Evolutionary conservation across 2,113 vertebrate species (phyloP), one percentile per base, ranked within the genome.

Genomic region (Pteronura brasiliensis): DNA sequence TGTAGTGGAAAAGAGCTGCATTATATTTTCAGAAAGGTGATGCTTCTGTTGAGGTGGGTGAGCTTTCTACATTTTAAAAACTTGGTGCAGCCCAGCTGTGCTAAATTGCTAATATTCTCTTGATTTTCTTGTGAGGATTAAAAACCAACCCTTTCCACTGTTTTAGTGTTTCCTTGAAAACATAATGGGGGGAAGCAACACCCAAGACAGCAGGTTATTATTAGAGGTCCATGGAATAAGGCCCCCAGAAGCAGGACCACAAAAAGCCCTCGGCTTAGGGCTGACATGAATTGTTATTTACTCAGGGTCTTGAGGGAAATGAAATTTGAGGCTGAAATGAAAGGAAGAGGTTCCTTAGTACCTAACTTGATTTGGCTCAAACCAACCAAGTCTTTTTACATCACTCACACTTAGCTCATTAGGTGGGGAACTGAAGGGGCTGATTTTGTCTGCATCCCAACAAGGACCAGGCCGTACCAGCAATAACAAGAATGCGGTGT

Each of bases 11-110:
- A 97, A 94, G 88, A 97, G 84, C 94, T 94, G 57, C n/a, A 18
- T 88, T 94, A 1, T 94, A 69, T 92, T 96, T 97, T 94, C 94
- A 96, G 90, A 95, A 93, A 97, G 90, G 85, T 94, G 94, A 90
- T 4, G 36, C 81, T 95, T 96, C 86, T 88, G 25, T 79, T 80
- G 67, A 91, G 44, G 59, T 29, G 27, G 52, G 69, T 74, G 69
- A 95, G 74, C 90, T 31, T 65, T 90, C 93, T 90, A 63, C 69
- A 76, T 94, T 93, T 96, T 90, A 94, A 94, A 92, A 95, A 31
- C 67, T 63, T 79, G 74, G 82, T 4, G 1, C 47, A 87, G 55
- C 47, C n/a, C 72, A 61, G 39, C 47, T n/a, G 52, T 88, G 17
- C 59, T 82, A 52, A 93, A 88, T 59, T 69, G 25, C 52, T 39